Percentiles rank a stretch among this genome's conserved stretches.
Evolutionary conservation across 2,888 invertebrate genomes (phyloP).

Genomic region (Synanthedon myopaeformis): DNA sequence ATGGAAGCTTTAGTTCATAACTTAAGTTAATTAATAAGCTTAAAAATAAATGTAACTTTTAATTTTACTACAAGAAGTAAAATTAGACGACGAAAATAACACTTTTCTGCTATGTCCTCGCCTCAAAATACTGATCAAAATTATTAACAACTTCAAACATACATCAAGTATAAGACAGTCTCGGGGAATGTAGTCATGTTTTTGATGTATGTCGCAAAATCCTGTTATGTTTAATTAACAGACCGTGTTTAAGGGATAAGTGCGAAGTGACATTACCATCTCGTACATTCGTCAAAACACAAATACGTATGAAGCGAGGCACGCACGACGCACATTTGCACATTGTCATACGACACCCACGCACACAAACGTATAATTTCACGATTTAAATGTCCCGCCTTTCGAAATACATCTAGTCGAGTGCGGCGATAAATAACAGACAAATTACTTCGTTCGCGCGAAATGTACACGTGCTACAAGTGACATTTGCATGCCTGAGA

Average conservation of each 20-base stretch:
- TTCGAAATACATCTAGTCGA: constrained; percentile 50
- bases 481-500: constrained; percentile 58
- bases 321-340: constrained; percentile 31
- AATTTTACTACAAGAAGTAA: too few species aligned
- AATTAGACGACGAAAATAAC: too few species aligned
- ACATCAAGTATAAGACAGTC: too few species aligned
- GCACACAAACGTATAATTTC: constrained; percentile 50
- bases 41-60: too few species aligned
- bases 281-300: not conserved
- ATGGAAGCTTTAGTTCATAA: too few species aligned
- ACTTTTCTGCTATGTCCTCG: too few species aligned
- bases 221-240: not conserved
- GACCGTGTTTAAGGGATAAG: not conserved
- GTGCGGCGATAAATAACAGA: constrained; percentile 54
- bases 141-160: too few species aligned
- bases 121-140: too few species aligned
- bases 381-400: constrained; percentile 53
- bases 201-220: not conserved
- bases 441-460: constrained; percentile 55
- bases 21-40: too few species aligned
- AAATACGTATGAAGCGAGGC: constrained; percentile 2
- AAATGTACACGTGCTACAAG: constrained; percentile 36
- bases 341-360: constrained; percentile 63
- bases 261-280: not conserved
- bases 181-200: too few species aligned